Evolutionary conservation across 2,888 invertebrate species (phyloP).

Genomic region (Rambutsinella grinnellia): DNA sequence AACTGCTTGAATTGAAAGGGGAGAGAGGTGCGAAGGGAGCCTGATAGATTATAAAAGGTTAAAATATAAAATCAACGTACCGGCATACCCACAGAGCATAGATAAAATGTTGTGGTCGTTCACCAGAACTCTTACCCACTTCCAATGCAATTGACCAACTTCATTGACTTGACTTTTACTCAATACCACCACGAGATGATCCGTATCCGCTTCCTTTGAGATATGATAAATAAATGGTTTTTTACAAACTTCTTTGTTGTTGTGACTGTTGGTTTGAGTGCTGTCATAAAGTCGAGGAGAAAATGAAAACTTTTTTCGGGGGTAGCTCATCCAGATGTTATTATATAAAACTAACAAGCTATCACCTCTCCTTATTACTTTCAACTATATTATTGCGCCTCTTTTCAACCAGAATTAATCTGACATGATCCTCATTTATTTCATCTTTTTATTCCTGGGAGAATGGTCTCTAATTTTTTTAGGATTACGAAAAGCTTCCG

Average conservation of each 20-base stretch:
- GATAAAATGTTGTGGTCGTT: conserved; percentile 42
- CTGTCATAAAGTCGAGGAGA: conserved; percentile 33
- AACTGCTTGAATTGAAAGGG: neutral
- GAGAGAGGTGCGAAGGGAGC: conserved; percentile 9
- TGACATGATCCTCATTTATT: conserved; percentile 49
- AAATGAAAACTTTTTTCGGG: conserved; percentile 17
- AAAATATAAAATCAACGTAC: conserved; percentile 48
- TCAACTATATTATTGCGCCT: conserved; percentile 35
- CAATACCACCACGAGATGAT: conserved; percentile 39
- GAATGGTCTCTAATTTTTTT: too few species aligned
- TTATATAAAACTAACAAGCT: conserved; percentile 55
- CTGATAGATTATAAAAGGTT: conserved; percentile 29
- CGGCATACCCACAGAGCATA: conserved; percentile 48
- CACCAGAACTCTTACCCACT: conserved; percentile 15
- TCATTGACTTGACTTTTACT: conserved; percentile 38
- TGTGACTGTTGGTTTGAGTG: conserved; percentile 25
- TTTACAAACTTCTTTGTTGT: conserved; percentile 23
- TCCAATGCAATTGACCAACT: neutral
- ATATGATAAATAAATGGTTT: conserved; percentile 44
- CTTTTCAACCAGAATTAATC: conserved; percentile 50
- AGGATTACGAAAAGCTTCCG: neutral
- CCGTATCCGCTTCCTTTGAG: conserved; percentile 50
- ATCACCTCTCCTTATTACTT: conserved; percentile 46
- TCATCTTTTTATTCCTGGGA: conserved; percentile 17
- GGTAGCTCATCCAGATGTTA: conserved; percentile 53